Conservation (phyloP, 2,888 invertebrate species). For the Acleris emargana region DNA sequence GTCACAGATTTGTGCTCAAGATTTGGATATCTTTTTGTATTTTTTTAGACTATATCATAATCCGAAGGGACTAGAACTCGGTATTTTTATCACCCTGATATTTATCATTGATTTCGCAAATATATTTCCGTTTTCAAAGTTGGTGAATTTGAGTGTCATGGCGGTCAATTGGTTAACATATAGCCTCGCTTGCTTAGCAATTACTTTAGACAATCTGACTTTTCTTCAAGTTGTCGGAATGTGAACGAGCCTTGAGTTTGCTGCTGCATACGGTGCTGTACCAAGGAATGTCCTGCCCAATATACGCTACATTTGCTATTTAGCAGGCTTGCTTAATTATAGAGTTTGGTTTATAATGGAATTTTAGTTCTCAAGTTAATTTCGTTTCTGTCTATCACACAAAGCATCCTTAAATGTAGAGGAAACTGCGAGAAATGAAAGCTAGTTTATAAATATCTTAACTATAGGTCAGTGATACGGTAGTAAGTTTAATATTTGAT, state of each 20-base stretch:
- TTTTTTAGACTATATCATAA: no score
- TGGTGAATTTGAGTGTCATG: neutral
- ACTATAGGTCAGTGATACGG: neutral
- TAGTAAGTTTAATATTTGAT: neutral
- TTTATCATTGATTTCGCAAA: no score
- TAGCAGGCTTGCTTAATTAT: slow-evolving; percentile 12
- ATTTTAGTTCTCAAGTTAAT: neutral
- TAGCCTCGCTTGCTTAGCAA: slow-evolving; percentile 27
- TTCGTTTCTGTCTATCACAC: neutral
- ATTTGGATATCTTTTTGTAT: no score
- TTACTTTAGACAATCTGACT: slow-evolving; percentile 6
- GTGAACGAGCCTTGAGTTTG: slow-evolving; percentile 28
- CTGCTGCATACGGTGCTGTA: slow-evolving; percentile 18
- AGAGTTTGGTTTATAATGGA: neutral
- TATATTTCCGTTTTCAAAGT: no score
- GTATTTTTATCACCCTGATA: no score
- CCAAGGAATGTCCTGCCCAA: neutral
- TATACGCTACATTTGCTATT: neutral
- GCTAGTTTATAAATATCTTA: neutral
- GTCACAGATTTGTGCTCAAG: no score
- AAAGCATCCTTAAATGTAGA: neutral
- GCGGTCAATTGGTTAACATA: slow-evolving; percentile 20
- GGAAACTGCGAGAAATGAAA: neutral
- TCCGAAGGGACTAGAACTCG: no score
- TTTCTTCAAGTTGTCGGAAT: slow-evolving; percentile 15